Evolutionary conservation across 2,797 vertebrate genomes (phyloP), one percentile per base, ranked within the genome.

Genomic region (Sciurus vulgaris): DNA sequence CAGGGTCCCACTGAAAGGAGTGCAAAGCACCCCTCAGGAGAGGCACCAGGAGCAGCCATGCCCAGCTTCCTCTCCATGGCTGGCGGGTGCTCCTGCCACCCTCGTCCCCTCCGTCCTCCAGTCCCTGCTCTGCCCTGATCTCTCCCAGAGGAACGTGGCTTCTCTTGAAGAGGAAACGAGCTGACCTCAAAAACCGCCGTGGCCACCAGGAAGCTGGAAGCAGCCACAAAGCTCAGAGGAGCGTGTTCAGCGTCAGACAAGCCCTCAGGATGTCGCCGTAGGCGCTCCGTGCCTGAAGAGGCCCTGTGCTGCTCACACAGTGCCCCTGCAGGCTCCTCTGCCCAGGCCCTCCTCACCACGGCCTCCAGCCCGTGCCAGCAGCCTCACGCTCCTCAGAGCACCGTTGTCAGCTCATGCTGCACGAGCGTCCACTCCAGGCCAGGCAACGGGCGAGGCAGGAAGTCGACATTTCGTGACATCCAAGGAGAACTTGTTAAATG

Each of bases 261-360:
- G 54, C 20, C 7, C 18, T 1, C 54, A 54, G 54, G 54, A 56
- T 56, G 54, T 20, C 54, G 49, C 49, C 49, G 49, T 13, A 49
- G 49, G 49, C 11, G 14, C 54, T 7, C 13, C 0, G n/a, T 9
- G 54, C 8, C 41, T 54, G 69, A 30, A 30, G 0, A 20, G 70
- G 22, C 38, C 8, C 20, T 18, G 33, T 12, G 35, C 30, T 83
- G 0, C 26, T 8, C 0, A 2, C 8, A 10, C 0, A 0, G 1
- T 4, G 4, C 20, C 6, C 18, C 69, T 8, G 8, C 13, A 4
- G 22, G 22, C 26, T 14, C 5, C 3, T 73, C 67, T 15, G 14
- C 22, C 20, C 1, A 24, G 33, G 30, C 9, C 0, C 11, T 20
- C 14, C 1, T 28, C 0, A 3, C 54, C 18, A 9, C 5, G 10